Evolutionary conservation across 2,113 vertebrate species (phyloP), one percentile per base, ranked within the genome.

Genomic region (Speoplatyrhinus poulsoni): DNA sequence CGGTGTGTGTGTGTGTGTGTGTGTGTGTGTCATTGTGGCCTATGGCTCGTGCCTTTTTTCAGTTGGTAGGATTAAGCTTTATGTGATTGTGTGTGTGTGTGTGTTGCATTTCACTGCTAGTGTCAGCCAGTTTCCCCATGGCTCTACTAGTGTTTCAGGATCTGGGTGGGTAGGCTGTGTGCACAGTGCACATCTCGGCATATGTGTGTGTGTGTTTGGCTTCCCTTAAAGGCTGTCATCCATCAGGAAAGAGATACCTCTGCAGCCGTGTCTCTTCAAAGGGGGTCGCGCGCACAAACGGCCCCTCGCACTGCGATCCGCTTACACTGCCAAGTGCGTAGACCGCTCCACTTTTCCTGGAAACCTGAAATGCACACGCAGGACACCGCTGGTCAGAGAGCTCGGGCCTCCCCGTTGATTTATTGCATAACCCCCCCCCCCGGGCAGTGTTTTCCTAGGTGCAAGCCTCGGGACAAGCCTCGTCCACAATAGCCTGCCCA

Each of bases 171-270:
- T 72, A 41, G 36, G 36, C 3, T 41, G 36, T 41, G 36, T 41
- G 36, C 36, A 41, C 36, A 41, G 73, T 60, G 53, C 58, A 16
- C n/a, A 47, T 47, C 13, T 64, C 68, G 65, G 65, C 57, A 65
- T 53, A 52, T 15, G 50, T 54, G 50, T 32, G 50, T 48, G 60
- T 55, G 59, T 63, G 65, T 33, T 72, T 56, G 69, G 60, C 62
- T 59, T 72, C 70, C 65, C 79, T 60, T 48, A 83, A 82, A 75
- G 71, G 66, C 85, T 88, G 88, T 91, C 84, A 91, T 90, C 82
- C 63, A 41, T 87, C 80, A 85, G 79, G 58, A 85, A 88, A 78
- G 69, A 41, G 75, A 89, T 76, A 88, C 75, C 72, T 78, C 69
- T 3, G 71, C 82, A 76, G 75, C 75, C 77, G 60, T 76, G 63